These are phyloP conservation scores for Acleris holmiana DNA, from an alignment of 2,888 invertebrate genomes.

Conservation along the genomic window DNA sequence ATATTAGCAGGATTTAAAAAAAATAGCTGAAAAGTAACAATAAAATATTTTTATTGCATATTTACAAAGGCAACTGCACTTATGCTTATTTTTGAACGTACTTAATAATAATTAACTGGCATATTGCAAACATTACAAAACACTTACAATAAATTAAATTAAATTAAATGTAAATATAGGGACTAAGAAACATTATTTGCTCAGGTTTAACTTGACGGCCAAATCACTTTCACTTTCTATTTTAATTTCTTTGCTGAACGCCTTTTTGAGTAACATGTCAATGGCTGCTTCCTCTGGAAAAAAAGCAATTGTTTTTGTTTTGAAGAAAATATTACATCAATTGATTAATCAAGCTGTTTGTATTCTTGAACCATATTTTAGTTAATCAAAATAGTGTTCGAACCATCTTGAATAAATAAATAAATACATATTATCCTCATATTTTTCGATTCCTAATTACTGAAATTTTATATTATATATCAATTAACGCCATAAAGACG, in stretches of 20 bases:
- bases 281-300: conserved; percentile 86
- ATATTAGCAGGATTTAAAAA: too few species aligned
- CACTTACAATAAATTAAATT: conserved; percentile 23
- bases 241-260: conserved; percentile 81
- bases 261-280: conserved; percentile 82
- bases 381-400: too few species aligned
- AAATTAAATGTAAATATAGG: conserved; percentile 1
- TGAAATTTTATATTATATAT: too few species aligned
- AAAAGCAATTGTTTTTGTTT: too few species aligned
- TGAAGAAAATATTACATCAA: too few species aligned
- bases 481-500: too few species aligned
- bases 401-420: too few species aligned
- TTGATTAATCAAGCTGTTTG: too few species aligned
- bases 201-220: conserved; percentile 71
- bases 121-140: conserved; percentile 21
- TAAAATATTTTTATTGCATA: not conserved
- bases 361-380: too few species aligned
- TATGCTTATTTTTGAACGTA: not conserved
- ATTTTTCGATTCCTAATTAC: too few species aligned
- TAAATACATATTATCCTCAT: too few species aligned
- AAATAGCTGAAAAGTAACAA: not conserved
- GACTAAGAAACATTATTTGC: conserved; percentile 47
- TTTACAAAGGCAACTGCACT: conserved; percentile 6
- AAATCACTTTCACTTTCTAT: conserved; percentile 80
- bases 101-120: conserved; percentile 10